Conservation (phyloP, 1,140 invertebrate genomes). For the Drosophila nikananu region DNA sequence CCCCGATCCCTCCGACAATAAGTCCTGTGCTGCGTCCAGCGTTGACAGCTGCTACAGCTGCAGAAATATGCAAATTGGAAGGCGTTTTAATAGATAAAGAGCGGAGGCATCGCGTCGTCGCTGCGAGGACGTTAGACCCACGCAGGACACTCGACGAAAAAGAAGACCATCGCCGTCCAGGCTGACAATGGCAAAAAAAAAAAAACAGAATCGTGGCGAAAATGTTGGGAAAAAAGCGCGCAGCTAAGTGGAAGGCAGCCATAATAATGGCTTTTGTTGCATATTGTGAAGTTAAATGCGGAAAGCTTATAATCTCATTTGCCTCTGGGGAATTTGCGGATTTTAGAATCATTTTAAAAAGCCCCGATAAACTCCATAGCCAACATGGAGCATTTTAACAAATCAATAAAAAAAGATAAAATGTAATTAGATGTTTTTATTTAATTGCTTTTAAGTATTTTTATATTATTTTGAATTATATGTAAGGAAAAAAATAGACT, state of each 20-base stretch:
- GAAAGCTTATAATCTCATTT: constrained; percentile 78
- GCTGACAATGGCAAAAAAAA: constrained; percentile 58
- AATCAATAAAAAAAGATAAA: background rate
- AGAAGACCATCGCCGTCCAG: constrained; percentile 42
- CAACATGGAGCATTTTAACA: background rate
- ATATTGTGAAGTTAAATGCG: constrained; percentile 75
- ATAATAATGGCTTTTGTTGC: constrained; percentile 76
- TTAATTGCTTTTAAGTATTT: constrained; percentile 4
- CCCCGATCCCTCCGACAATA: constrained; percentile 63
- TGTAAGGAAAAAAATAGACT: no score
- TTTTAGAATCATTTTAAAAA: constrained; percentile 17
- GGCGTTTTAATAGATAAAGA: constrained; percentile 83
- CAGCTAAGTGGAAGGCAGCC: constrained; percentile 62
- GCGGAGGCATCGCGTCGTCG: constrained; percentile 68
- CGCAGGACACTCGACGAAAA: constrained; percentile 77
- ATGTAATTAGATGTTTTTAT: background rate
- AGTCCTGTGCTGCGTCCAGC: constrained; percentile 66
- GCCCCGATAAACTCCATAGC: background rate
- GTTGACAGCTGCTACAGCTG: constrained; percentile 82
- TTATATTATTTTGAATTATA: background rate
- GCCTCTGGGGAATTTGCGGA: constrained; percentile 40
- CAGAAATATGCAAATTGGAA: constrained; percentile 83
- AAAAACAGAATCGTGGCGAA: constrained; percentile 39
- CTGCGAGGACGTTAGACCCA: constrained; percentile 30
- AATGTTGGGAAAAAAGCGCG: constrained; percentile 42